These are phyloP conservation scores for Tetraneura akinire DNA, from an alignment of 1,140 invertebrate genomes.

Conservation along the genomic window DNA sequence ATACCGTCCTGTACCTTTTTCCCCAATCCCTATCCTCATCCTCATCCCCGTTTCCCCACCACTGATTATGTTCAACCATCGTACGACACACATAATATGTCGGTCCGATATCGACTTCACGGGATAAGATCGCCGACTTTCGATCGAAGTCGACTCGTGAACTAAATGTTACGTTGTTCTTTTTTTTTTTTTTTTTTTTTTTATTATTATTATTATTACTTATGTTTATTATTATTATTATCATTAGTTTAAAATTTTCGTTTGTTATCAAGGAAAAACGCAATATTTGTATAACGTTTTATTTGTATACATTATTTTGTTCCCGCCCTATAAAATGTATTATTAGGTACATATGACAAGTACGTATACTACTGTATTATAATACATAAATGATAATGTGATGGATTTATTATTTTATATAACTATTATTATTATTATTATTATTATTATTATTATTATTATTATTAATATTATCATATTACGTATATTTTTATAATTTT, in stretches of 20 bases:
- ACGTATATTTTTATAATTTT: neutral
- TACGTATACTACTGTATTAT: neutral
- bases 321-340: neutral
- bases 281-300: slow-evolving; percentile 15
- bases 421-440: neutral
- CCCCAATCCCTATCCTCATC: slow-evolving; percentile 9
- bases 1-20: slow-evolving; percentile 15
- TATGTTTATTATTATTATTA: neutral
- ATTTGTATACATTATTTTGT: neutral
- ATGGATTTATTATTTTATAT: no score
- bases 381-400: no score
- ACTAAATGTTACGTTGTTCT: slow-evolving; percentile 27
- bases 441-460: neutral
- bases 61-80: neutral
- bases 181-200: slow-evolving; percentile 1
- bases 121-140: no score
- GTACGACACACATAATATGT: no score
- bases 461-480: neutral
- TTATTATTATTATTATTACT: neutral
- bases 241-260: neutral
- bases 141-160: no score
- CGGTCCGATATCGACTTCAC: neutral
- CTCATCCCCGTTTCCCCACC: no score
- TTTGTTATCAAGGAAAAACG: slow-evolving; percentile 3
- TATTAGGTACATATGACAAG: no score